These are phyloP conservation scores for Steromphala cineraria DNA, from an alignment of 2,888 invertebrate species.

Conservation along the genomic window DNA sequence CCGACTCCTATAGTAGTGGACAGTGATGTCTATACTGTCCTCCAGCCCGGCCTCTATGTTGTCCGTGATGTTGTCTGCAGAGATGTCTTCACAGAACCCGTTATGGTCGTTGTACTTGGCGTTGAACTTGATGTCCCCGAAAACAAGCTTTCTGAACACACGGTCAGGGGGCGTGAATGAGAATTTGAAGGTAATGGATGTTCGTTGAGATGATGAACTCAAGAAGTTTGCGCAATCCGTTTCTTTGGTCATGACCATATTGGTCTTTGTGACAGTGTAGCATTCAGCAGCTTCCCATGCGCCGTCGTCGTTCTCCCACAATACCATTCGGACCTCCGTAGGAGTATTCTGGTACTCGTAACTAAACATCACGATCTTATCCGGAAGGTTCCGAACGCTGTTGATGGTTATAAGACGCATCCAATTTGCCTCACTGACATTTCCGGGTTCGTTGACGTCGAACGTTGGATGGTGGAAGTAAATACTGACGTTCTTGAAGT, in stretches of 20 bases:
- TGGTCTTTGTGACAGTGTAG: constrained; percentile 34
- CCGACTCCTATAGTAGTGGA: too few species aligned
- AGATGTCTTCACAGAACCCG: too few species aligned
- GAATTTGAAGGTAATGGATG: constrained; percentile 20
- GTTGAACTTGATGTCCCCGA: too few species aligned
- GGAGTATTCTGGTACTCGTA: constrained; percentile 37
- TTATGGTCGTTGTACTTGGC: too few species aligned
- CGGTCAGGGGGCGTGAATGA: too few species aligned
- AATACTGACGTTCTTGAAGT: constrained; percentile 59
- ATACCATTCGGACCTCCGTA: constrained; percentile 33
- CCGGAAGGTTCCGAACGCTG: background rate
- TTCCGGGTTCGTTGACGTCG: constrained; percentile 25
- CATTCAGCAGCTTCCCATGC: constrained; percentile 37
- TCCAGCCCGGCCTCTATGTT: constrained; percentile 14
- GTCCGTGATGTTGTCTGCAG: constrained; percentile 19
- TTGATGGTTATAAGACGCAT: constrained; percentile 33
- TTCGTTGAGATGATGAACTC: background rate
- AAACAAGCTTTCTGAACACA: too few species aligned
- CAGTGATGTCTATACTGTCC: too few species aligned
- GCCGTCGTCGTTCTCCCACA: constrained; percentile 36
- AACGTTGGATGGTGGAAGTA: constrained; percentile 56
- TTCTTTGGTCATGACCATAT: constrained; percentile 28
- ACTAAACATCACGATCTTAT: constrained; percentile 28
- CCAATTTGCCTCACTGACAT: constrained; percentile 36
- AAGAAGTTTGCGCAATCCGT: constrained; percentile 30